Percentiles rank a stretch among this genome's conserved stretches.
phyloP scores from a whole-genome alignment of 2,888 invertebrate genomes.

The Physocephala rufipes region DNA sequence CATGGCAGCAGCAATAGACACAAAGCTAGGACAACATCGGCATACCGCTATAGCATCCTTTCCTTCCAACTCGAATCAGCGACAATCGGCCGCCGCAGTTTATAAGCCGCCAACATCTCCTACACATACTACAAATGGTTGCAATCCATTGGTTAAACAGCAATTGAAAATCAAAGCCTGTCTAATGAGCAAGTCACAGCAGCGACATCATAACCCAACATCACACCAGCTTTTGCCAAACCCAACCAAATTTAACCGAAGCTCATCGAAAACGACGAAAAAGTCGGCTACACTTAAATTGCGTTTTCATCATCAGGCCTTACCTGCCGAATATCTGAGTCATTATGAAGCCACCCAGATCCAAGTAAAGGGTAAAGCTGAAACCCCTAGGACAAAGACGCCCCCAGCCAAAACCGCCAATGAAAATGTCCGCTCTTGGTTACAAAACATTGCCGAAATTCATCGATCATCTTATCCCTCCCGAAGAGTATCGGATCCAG shows the following conservation, averaged over 20 bases:
- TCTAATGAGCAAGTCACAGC: slow-evolving; percentile 53
- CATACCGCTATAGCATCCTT: background rate
- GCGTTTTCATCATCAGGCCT: slow-evolving; percentile 82
- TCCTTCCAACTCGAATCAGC: background rate
- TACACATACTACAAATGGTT: slow-evolving; percentile 43
- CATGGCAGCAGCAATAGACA: slow-evolving; percentile 42
- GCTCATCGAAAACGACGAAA: slow-evolving; percentile 38
- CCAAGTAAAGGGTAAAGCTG: slow-evolving; percentile 57
- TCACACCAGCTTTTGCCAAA: slow-evolving; percentile 22
- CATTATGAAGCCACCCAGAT: slow-evolving; percentile 80
- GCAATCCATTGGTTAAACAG: slow-evolving; percentile 56
- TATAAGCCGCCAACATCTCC: slow-evolving; percentile 38
- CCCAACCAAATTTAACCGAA: slow-evolving; percentile 22
- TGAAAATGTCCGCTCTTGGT: slow-evolving; percentile 78
- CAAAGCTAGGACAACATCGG: slow-evolving; percentile 27
- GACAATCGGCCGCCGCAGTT: slow-evolving; percentile 29
- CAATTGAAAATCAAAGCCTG: slow-evolving; percentile 59
- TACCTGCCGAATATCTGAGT: slow-evolving; percentile 80
- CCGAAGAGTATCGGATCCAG: slow-evolving; percentile 36
- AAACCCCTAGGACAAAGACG: slow-evolving; percentile 31
- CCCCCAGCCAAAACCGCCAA: slow-evolving; percentile 65
- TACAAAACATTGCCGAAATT: slow-evolving; percentile 78
- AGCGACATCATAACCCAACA: slow-evolving; percentile 31
- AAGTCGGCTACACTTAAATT: slow-evolving; percentile 73
- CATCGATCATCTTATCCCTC: slow-evolving; percentile 66